Evolutionary conservation across 2,113 vertebrate genomes (phyloP).

Genomic region (Psilopogon haemacephalus): DNA sequence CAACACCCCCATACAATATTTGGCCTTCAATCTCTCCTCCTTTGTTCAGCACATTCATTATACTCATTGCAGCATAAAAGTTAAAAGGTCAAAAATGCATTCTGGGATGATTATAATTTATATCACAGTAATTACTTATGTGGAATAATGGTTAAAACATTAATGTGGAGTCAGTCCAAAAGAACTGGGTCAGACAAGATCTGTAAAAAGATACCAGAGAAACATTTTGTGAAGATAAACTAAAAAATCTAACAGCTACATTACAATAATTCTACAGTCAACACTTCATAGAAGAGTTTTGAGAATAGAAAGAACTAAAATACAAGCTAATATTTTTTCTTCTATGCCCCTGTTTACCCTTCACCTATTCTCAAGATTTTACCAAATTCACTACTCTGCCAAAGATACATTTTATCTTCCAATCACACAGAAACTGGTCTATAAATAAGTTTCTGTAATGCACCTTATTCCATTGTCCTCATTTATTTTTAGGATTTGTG

Average conservation of each 20-base stretch:
- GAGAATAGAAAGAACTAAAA: neutral
- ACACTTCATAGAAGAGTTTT: neutral
- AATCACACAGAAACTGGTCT: neutral
- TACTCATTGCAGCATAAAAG: neutral
- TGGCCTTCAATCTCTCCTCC: neutral
- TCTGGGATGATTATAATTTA: neutral
- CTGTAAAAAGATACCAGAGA: neutral
- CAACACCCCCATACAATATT: neutral
- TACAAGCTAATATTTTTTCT: neutral
- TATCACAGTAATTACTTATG: neutral
- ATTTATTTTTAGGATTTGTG: neutral
- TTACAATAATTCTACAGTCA: neutral
- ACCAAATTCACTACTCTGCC: neutral
- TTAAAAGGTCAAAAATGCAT: slow-evolving; percentile 12
- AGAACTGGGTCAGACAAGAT: neutral
- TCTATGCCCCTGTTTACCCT: neutral
- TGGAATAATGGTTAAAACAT: neutral
- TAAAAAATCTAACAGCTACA: neutral
- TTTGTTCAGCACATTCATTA: neutral
- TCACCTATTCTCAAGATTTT: neutral
- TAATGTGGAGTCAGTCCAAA: neutral
- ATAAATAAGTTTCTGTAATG: neutral
- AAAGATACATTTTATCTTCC: neutral
- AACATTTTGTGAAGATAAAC: neutral
- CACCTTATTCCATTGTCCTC: neutral